Conservation (phyloP, 2,797 vertebrate genomes). For the Babyrousa celebensis region DNA sequence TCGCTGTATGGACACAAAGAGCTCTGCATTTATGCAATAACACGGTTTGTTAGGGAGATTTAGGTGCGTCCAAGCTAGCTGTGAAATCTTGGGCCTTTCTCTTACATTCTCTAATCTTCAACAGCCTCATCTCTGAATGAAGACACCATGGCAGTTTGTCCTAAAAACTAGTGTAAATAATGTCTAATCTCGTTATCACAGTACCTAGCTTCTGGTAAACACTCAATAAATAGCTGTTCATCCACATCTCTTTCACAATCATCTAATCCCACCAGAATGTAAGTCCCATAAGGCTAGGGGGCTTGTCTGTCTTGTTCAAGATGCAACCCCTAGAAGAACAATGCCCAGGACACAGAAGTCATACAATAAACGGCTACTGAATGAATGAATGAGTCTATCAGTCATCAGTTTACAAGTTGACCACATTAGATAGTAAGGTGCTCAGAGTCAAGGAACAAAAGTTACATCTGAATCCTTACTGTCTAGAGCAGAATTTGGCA, state of each 20-base stretch:
- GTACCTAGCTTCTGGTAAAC: background rate
- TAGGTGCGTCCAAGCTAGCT: background rate
- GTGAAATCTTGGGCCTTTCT: background rate
- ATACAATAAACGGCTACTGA: background rate
- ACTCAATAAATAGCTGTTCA: background rate
- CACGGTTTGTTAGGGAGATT: background rate
- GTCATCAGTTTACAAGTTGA: background rate
- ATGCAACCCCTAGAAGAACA: background rate
- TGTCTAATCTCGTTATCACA: background rate
- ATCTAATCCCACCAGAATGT: background rate
- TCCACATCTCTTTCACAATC: background rate
- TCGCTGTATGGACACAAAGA: background rate
- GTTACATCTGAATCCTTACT: background rate
- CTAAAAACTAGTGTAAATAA: background rate
- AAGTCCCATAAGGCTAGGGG: background rate
- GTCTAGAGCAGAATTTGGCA: background rate
- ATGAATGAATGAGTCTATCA: background rate
- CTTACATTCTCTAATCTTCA: slow-evolving; percentile 16
- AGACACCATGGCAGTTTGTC: background rate
- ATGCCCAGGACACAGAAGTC: background rate
- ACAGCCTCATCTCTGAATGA: slow-evolving; percentile 7
- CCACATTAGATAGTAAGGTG: background rate
- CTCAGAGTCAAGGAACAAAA: background rate
- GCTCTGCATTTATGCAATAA: background rate
- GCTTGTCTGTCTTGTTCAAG: background rate